A percentile compares a stretch with the other conserved stretches of the same genome.
These are phyloP conservation scores for Ephydatia muelleri DNA, from an alignment of 37 sponge, comb jelly and placozoan genomes.

Conservation along the genomic window DNA sequence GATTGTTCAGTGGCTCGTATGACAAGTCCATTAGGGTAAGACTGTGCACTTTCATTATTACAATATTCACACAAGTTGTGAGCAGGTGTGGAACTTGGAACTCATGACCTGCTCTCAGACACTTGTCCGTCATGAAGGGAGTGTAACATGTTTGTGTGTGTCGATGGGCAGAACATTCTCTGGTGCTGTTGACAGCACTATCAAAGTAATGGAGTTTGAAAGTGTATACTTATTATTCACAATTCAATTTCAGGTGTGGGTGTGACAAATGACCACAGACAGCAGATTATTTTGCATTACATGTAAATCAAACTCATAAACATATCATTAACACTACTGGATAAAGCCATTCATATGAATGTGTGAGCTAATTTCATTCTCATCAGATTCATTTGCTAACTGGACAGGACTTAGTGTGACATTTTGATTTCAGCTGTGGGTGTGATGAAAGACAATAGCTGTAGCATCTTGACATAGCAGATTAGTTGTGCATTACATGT, in stretches of 20 bases:
- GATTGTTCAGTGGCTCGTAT: constrained; percentile 87
- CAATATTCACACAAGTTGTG: neutral
- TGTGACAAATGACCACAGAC: too few species aligned
- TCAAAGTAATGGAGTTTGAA: constrained; percentile 28
- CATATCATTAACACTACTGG: too few species aligned
- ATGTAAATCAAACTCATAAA: too few species aligned
- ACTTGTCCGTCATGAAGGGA: constrained; percentile 88
- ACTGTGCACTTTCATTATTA: neutral
- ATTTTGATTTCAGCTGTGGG: neutral
- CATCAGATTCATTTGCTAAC: too few species aligned
- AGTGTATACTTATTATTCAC: neutral
- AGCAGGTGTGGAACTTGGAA: constrained; percentile 93
- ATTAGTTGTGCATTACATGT: neutral
- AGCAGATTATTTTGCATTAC: too few species aligned
- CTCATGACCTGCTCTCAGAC: constrained; percentile 84
- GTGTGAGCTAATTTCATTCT: too few species aligned
- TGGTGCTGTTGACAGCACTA: constrained; percentile 64
- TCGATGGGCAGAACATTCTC: constrained; percentile 65
- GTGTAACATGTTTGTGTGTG: constrained; percentile 77
- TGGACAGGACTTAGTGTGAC: too few species aligned
- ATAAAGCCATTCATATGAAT: too few species aligned
- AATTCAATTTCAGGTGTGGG: constrained; percentile 2
- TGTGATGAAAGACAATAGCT: neutral
- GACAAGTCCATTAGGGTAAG: constrained; percentile 87
- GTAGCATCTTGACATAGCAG: neutral